These are phyloP conservation scores for Umimayanthus kanabou DNA, from an alignment of 92 coral and sea anemone genomes.

Conservation along the genomic window DNA sequence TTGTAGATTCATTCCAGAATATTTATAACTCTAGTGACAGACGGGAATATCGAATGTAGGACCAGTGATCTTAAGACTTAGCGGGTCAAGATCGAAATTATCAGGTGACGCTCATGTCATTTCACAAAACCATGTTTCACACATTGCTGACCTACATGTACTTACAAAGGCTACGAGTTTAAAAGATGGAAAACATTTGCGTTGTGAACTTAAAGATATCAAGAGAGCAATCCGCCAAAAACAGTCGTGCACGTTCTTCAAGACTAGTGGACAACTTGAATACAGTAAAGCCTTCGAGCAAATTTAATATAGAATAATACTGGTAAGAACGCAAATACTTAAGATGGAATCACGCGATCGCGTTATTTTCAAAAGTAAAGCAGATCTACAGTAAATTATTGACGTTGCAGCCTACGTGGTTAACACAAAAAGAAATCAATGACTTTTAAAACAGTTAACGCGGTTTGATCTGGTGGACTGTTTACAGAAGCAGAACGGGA, in stretches of 20 bases:
- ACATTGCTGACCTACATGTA: background rate
- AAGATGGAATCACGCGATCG: background rate
- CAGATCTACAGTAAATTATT: background rate
- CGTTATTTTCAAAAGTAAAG: background rate
- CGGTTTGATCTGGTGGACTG: background rate
- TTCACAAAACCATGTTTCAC: background rate
- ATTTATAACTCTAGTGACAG: background rate
- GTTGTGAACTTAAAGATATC: background rate
- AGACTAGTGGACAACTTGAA: background rate
- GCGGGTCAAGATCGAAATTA: background rate
- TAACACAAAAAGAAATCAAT: too few species aligned
- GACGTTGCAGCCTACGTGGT: background rate
- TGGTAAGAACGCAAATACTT: background rate
- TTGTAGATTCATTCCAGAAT: background rate
- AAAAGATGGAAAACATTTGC: background rate
- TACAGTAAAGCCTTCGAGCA: background rate
- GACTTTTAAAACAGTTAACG: background rate
- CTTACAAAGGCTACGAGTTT: background rate
- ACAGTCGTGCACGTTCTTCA: background rate
- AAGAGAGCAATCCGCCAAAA: background rate
- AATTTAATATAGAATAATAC: background rate
- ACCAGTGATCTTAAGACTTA: background rate
- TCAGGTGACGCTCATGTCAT: background rate
- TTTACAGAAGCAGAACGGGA: background rate
- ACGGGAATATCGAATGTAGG: background rate